Evolutionary conservation across 2,113 vertebrate genomes (phyloP).

Genomic region (Perca flavescens): DNA sequence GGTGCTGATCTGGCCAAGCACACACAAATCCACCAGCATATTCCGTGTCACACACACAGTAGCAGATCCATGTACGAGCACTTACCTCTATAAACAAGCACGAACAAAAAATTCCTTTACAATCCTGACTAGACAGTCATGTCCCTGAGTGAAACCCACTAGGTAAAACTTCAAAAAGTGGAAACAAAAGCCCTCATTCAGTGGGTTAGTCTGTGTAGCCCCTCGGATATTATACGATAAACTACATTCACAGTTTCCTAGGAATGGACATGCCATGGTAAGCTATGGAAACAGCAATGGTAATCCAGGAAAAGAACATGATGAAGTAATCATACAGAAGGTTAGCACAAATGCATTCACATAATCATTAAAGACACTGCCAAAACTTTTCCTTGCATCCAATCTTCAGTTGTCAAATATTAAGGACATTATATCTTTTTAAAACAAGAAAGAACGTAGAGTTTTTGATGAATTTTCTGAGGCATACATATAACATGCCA

Average conservation of each 20-base stretch:
- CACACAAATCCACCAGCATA: conserved; percentile 10
- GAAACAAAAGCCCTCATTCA: conserved; percentile 44
- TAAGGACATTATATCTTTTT: background rate
- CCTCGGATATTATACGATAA: conserved; percentile 29
- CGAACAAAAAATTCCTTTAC: conserved; percentile 50
- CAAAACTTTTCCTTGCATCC: too few species aligned
- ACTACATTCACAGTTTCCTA: conserved; percentile 26
- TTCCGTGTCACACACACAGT: conserved; percentile 21
- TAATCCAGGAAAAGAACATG: conserved; percentile 34
- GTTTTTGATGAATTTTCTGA: background rate
- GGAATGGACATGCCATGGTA: conserved; percentile 3
- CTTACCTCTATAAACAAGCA: conserved; percentile 58
- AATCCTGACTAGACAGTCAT: conserved; percentile 24
- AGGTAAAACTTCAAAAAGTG: conserved; percentile 45
- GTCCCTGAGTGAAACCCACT: conserved; percentile 42
- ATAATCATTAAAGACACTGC: background rate
- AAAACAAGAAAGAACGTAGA: background rate
- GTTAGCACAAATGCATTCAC: background rate
- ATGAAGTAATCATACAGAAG: background rate
- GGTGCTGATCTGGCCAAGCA: conserved; percentile 8
- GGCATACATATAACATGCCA: background rate
- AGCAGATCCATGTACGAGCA: conserved; percentile 24
- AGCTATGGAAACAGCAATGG: conserved; percentile 15
- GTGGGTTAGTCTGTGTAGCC: background rate
- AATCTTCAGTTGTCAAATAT: background rate